Percentiles rank a stretch among this genome's conserved stretches.
These are phyloP conservation scores for Virgularia gustaviana DNA, from an alignment of 92 coral and sea anemone genomes.

Conservation along the genomic window DNA sequence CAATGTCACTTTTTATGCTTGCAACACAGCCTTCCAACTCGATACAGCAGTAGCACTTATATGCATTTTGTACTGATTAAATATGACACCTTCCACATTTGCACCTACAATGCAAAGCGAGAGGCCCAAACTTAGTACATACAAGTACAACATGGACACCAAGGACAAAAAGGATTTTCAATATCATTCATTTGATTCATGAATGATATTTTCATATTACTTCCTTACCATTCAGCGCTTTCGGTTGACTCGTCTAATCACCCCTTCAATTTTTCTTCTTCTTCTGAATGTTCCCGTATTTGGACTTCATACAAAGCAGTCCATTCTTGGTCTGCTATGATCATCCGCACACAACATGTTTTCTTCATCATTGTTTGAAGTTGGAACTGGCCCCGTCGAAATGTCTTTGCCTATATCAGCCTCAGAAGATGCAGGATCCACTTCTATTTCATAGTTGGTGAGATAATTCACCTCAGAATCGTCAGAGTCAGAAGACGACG, in stretches of 20 bases:
- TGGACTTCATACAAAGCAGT: conserved; percentile 39
- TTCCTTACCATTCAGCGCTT: conserved; percentile 42
- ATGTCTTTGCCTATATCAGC: conserved; percentile 11
- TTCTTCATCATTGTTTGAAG: conserved; percentile 30
- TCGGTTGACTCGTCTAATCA: conserved; percentile 34
- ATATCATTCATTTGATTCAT: no score
- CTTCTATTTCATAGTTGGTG: neutral
- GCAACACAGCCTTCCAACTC: conserved; percentile 54
- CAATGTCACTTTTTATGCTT: conserved; percentile 42
- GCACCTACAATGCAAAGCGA: conserved; percentile 54
- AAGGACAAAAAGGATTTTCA: neutral
- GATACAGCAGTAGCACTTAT: conserved; percentile 57
- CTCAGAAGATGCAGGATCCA: conserved; percentile 1
- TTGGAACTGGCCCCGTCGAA: neutral
- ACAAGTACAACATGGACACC: neutral
- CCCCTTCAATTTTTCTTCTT: conserved; percentile 16
- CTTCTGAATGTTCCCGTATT: conserved; percentile 21
- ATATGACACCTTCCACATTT: conserved; percentile 45
- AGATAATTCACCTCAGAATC: conserved; percentile 3
- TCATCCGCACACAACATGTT: conserved; percentile 45
- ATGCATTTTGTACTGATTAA: conserved; percentile 35
- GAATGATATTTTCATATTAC: no score
- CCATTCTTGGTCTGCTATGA: conserved; percentile 50
- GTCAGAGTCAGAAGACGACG: neutral
- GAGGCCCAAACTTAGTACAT: neutral